phyloP scores from a whole-genome alignment of 2,113 vertebrate genomes.

The Paradoxurus hermaphroditus region DNA sequence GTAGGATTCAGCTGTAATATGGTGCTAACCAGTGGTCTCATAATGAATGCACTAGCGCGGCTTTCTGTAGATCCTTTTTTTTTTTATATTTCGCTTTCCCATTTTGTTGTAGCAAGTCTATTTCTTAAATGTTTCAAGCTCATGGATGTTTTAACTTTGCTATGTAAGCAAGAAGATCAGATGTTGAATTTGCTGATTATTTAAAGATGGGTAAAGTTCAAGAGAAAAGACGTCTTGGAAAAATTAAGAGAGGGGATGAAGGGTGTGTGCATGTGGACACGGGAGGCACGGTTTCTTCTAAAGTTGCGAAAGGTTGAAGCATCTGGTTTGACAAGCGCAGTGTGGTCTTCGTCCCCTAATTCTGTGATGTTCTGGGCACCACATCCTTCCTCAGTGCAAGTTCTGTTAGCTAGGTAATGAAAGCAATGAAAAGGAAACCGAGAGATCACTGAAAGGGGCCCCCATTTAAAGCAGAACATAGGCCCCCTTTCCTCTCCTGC shows the following conservation, averaged over 20 bases:
- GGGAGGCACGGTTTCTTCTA: background rate
- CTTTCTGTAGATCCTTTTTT: background rate
- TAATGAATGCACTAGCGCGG: background rate
- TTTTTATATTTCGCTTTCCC: background rate
- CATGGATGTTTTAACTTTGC: conserved; percentile 44
- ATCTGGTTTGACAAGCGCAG: conserved; percentile 60
- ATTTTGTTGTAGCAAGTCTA: background rate
- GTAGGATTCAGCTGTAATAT: background rate
- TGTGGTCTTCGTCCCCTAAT: accelerated
- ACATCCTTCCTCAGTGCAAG: background rate
- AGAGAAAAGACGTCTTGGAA: background rate
- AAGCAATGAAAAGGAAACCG: background rate
- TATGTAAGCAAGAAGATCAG: background rate
- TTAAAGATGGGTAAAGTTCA: conserved; percentile 57
- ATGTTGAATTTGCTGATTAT: conserved; percentile 61
- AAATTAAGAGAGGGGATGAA: background rate
- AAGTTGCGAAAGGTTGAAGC: conserved; percentile 35
- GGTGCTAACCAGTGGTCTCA: background rate
- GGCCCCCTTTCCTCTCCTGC: background rate
- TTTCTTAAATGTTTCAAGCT: conserved; percentile 34
- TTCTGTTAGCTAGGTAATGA: background rate
- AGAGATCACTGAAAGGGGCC: background rate
- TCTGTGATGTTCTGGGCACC: background rate
- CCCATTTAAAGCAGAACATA: background rate
- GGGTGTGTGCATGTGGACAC: background rate